phyloP scores from a whole-genome alignment of 2,797 vertebrate genomes.

The Cyprinella venusta region DNA sequence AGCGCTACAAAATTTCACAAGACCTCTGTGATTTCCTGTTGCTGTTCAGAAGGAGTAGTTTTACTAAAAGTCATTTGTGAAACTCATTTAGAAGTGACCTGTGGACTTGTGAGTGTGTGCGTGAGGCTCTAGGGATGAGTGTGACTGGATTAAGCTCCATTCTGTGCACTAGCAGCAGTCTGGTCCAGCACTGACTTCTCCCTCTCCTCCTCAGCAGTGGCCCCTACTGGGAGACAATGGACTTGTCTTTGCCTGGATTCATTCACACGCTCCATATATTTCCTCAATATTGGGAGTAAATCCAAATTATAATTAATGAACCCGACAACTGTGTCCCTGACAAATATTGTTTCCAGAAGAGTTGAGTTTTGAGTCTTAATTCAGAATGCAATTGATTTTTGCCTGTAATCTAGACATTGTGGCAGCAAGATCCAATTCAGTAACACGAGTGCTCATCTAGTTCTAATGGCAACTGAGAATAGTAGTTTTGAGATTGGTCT shows the following conservation, averaged over 20 bases:
- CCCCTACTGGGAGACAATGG: conserved; percentile 61
- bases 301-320: conserved; percentile 13
- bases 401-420: neutral
- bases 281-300: conserved; percentile 1
- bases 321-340: neutral
- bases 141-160: conserved; percentile 43
- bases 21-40: conserved; percentile 37
- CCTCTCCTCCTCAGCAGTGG: conserved; percentile 58
- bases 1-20: conserved; percentile 37
- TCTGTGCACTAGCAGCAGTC: conserved; percentile 47
- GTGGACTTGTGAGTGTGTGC: conserved; percentile 35
- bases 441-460: neutral
- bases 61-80: conserved; percentile 54
- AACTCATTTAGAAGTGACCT: conserved; percentile 51
- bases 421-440: neutral
- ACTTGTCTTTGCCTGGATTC: conserved; percentile 27
- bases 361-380: conserved; percentile 6
- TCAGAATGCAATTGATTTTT: conserved; percentile 5
- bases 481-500: neutral
- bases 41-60: conserved; percentile 41
- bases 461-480: neutral
- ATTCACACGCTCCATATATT: neutral
- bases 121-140: conserved; percentile 17
- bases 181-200: neutral
- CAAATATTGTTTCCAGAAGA: neutral